Conservation (phyloP, 1,140 invertebrate genomes). For the Neodiprion pinetum region DNA sequence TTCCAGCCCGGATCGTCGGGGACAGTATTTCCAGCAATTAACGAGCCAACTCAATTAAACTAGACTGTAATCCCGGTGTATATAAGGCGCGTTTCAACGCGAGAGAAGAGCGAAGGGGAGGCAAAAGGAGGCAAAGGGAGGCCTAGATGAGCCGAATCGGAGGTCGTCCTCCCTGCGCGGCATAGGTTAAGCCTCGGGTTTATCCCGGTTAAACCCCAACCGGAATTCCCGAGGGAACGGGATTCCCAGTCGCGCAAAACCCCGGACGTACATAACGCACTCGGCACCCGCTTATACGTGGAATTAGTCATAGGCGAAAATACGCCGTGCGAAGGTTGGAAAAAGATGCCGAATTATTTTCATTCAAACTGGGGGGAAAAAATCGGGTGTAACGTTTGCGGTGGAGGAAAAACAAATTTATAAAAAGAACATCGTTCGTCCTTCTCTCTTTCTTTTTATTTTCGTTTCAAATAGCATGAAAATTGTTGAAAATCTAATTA, state of each 20-base stretch:
- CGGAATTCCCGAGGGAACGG: not conserved
- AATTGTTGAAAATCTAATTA: no score
- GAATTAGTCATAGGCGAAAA: no score
- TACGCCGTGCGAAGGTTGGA: no score
- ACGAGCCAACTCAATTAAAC: slow-evolving; percentile 48
- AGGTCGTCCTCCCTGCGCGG: slow-evolving; percentile 43
- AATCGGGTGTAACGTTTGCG: no score
- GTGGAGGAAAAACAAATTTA: no score
- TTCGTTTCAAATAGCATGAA: no score
- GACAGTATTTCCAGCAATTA: slow-evolving; percentile 36
- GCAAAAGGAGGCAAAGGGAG: not conserved
- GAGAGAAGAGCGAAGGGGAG: not conserved
- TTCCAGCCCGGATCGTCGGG: not conserved
- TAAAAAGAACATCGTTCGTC: no score
- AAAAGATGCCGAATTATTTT: no score
- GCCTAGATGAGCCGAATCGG: slow-evolving; percentile 33
- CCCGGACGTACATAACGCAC: not conserved
- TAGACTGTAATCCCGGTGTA: slow-evolving; percentile 51
- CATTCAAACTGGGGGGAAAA: no score
- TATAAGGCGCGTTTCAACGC: not conserved
- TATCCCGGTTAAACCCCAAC: slow-evolving; percentile 45
- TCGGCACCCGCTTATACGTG: not conserved
- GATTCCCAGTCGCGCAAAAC: not conserved
- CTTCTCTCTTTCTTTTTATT: no score
- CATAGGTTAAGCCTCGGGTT: slow-evolving; percentile 52